Evolutionary conservation across 2,888 invertebrate genomes (phyloP).

Genomic region (Melitaea athalia): DNA sequence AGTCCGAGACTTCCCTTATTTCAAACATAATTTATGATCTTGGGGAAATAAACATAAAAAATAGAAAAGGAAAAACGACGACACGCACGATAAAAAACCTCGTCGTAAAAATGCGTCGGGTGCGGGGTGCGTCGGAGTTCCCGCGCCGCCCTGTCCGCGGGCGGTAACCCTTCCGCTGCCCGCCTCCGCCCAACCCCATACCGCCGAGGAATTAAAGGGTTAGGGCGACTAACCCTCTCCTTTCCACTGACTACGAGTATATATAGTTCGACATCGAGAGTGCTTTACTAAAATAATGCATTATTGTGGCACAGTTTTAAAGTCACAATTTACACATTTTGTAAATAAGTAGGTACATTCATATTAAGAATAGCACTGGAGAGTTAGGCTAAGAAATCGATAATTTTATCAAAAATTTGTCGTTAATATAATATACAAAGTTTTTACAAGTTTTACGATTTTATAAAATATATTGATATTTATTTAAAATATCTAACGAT

Average conservation of each 20-base stretch:
- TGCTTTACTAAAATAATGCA: conserved; percentile 14
- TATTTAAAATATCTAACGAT: conserved; percentile 20
- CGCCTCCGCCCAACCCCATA: conserved; percentile 66
- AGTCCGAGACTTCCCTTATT: conserved; percentile 82
- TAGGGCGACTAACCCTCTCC: conserved; percentile 72
- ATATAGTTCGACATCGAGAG: conserved; percentile 4
- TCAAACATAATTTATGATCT: conserved; percentile 83
- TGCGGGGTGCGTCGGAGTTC: conserved; percentile 51
- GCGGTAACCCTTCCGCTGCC: conserved; percentile 79
- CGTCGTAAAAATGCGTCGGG: conserved; percentile 77
- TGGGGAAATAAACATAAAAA: conserved; percentile 83
- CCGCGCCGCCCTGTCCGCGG: conserved; percentile 60
- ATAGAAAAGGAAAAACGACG: conserved; percentile 83
- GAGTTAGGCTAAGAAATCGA: neutral
- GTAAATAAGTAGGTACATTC: neutral
- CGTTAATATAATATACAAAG: neutral
- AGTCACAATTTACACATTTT: neutral
- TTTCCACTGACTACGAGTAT: conserved; percentile 25
- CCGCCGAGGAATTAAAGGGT: conserved; percentile 69
- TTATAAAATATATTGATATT: too few relatives aligned
- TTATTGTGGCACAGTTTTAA: too few relatives aligned
- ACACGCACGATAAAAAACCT: conserved; percentile 82
- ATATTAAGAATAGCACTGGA: neutral
- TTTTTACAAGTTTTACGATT: neutral
- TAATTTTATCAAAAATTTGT: neutral